Evolutionary conservation across 2,113 vertebrate genomes (phyloP).

Genomic region (Marmota flaviventris): DNA sequence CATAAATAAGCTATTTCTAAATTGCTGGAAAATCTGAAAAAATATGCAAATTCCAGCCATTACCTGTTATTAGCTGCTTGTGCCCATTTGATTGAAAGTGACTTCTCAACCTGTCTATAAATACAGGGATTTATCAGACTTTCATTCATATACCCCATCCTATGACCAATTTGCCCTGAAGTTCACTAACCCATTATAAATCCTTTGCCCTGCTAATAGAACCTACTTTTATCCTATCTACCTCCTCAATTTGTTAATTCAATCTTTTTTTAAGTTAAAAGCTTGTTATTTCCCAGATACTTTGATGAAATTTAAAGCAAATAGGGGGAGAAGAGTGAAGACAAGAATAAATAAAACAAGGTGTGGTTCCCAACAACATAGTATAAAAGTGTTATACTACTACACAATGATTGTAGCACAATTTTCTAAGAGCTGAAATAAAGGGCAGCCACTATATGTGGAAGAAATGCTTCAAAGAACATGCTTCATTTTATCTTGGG

Average conservation of each 20-base stretch:
- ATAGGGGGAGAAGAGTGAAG: not conserved
- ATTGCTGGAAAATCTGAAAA: not conserved
- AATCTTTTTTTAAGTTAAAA: not conserved
- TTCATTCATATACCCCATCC: not conserved
- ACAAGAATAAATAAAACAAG: not conserved
- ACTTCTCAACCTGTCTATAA: not conserved
- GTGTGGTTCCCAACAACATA: no score
- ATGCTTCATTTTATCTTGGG: not conserved
- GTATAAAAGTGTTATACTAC: not conserved
- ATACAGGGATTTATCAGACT: not conserved
- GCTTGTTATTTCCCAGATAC: not conserved
- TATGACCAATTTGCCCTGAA: not conserved
- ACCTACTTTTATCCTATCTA: not conserved
- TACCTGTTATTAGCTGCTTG: not conserved
- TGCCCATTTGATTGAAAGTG: not conserved
- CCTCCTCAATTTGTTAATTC: not conserved
- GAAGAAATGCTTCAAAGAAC: not conserved
- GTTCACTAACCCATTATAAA: not conserved
- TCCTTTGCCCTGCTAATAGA: not conserved
- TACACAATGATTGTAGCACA: not conserved
- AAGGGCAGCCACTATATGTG: not conserved
- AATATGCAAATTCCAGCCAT: not conserved
- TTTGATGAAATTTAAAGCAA: not conserved
- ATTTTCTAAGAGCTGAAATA: not conserved
- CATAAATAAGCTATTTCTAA: not conserved